phyloP scores from a whole-genome alignment of 2,797 vertebrate genomes.

The Hyperoplus lanceolatus region DNA sequence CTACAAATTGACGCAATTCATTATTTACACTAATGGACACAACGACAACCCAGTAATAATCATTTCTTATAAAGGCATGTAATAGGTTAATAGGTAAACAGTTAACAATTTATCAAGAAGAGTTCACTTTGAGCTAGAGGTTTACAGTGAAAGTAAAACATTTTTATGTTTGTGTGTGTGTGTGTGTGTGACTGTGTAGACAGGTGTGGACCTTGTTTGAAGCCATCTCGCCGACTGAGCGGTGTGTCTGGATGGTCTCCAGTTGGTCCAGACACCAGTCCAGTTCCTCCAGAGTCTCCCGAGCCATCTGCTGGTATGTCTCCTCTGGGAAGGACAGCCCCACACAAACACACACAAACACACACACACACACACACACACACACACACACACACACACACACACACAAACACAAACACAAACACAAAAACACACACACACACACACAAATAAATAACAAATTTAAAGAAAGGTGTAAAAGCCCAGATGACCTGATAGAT shows the following conservation, averaged over 20 bases:
- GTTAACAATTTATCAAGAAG: not conserved
- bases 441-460: not conserved
- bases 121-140: not conserved
- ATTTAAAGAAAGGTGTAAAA: not conserved
- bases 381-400: not conserved
- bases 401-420: not conserved
- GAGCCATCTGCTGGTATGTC: conserved; percentile 91
- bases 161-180: conserved; percentile 21
- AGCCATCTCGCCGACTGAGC: conserved; percentile 90
- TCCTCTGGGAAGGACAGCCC: conserved; percentile 82
- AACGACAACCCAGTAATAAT: conserved; percentile 4
- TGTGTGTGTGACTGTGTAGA: not conserved
- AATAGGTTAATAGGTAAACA: not conserved
- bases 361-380: too few species aligned
- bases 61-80: not conserved
- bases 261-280: conserved; percentile 92
- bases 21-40: not conserved
- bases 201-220: conserved; percentile 86
- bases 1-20: not conserved
- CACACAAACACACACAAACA: conserved; percentile 16
- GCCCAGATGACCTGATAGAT: too few species aligned
- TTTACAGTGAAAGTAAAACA: not conserved
- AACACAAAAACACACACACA: not conserved
- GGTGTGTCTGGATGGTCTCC: conserved; percentile 90
- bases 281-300: conserved; percentile 91